Conservation (phyloP, 2,113 vertebrate species). For the Marmota monax region DNA sequence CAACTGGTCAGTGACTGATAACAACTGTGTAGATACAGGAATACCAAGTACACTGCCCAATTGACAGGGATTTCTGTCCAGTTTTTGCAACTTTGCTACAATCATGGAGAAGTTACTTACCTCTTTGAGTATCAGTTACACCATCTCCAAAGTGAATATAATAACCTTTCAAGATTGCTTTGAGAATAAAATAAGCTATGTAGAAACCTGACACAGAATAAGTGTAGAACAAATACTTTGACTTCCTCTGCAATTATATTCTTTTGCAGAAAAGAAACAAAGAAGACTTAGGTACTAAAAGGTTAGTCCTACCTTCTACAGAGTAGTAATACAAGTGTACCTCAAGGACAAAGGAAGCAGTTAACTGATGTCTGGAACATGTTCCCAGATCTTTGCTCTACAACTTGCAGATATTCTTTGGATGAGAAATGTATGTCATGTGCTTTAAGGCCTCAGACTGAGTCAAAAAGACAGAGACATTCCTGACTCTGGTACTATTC, state of each 20-base stretch:
- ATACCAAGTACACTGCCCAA: background rate
- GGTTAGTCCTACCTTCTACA: background rate
- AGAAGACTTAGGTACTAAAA: slow-evolving; percentile 14
- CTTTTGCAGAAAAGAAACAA: slow-evolving; percentile 19
- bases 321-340: background rate
- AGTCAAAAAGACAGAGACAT: background rate
- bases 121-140: background rate
- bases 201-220: background rate
- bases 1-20: background rate
- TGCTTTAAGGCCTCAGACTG: background rate
- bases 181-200: background rate
- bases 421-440: background rate
- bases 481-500: background rate
- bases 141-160: background rate
- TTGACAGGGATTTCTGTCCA: background rate
- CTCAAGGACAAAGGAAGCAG: slow-evolving; percentile 24
- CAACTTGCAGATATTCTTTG: slow-evolving; percentile 33
- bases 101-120: background rate
- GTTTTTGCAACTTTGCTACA: background rate
- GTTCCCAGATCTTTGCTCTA: background rate
- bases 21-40: background rate
- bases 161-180: background rate
- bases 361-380: slow-evolving; percentile 28
- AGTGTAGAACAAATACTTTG: background rate
- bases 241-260: background rate